Evolutionary conservation across 2,888 invertebrate genomes (phyloP), one percentile per base, ranked within the genome.

Genomic region (Acrocera orbiculus): DNA sequence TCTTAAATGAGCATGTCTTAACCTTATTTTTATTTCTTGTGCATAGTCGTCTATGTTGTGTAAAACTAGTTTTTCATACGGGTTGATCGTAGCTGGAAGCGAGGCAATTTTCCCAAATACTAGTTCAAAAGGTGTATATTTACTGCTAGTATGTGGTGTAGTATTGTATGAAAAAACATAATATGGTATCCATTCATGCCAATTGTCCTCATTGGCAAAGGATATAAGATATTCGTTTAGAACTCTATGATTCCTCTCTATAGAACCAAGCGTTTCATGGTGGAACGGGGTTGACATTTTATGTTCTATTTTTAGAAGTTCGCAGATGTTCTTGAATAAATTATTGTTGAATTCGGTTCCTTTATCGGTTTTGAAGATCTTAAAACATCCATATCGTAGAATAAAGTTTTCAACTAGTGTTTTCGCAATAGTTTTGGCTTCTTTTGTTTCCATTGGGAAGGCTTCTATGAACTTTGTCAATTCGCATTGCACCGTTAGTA

Each of bases 61-160:
- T n/a, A n/a, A n/a, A n/a, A n/a, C n/a, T n/a, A n/a, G n/a, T n/a
- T n/a, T n/a, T n/a, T n/a, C n/a, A n/a, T n/a, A n/a, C n/a, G n/a
- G n/a, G n/a, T n/a, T n/a, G n/a, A n/a, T n/a, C n/a, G n/a, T n/a
- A n/a, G n/a, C n/a, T n/a, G n/a, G n/a, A 15, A 33, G 2, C 5
- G 11, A 20, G 15, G 27, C 8, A 9, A 28, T 8, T 13, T 28
- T 27, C 4, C 33, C 40, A 35, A 40, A 38, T 20, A 37, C 25
- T 11, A 37, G 16, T 32, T 40, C 32, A 31, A 35, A 37, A 5
- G 37, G 40, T 16, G 37, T 35, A n/a, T 32, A 40, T 11, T 33
- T 31, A 4, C 26, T 26, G n/a, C 16, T 5, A 7, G 26, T 17
- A n/a, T n/a, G n/a, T 11, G 39, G 39, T n/a, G 32, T 37, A 16